phyloP scores from a whole-genome alignment of 2,888 invertebrate species.

The Abrostola triplasia region DNA sequence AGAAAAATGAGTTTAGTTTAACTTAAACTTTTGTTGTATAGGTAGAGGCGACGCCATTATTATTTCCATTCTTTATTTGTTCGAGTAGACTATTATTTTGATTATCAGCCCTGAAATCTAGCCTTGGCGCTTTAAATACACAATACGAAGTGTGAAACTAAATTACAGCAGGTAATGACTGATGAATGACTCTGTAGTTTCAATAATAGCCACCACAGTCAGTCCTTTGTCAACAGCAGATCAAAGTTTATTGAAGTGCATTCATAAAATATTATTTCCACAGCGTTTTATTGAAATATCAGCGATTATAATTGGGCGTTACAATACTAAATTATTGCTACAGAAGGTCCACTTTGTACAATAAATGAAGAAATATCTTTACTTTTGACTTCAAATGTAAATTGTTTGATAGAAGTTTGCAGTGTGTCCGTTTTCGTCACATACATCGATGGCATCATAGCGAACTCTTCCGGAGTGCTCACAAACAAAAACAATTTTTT shows the following conservation, averaged over 20 bases:
- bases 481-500: too few relatives aligned
- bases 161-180: background rate
- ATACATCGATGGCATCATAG: too few relatives aligned
- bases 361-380: background rate
- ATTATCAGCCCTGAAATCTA: background rate
- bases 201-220: background rate
- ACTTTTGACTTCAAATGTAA: background rate
- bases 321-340: background rate
- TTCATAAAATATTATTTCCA: slow-evolving; percentile 3
- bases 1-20: too few relatives aligned
- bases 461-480: too few relatives aligned
- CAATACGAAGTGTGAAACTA: background rate
- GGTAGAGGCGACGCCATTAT: too few relatives aligned
- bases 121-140: background rate
- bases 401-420: background rate
- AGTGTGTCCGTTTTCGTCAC: too few relatives aligned
- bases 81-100: too few relatives aligned
- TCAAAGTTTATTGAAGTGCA: background rate
- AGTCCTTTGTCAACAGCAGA: background rate
- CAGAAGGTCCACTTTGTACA: background rate
- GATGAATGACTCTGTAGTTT: background rate
- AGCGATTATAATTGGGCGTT: background rate
- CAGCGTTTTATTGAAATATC: background rate
- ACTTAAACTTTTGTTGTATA: too few relatives aligned
- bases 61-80: too few relatives aligned